phyloP scores from a whole-genome alignment of 1,140 invertebrate genomes.

The Steinernema feltiae region DNA sequence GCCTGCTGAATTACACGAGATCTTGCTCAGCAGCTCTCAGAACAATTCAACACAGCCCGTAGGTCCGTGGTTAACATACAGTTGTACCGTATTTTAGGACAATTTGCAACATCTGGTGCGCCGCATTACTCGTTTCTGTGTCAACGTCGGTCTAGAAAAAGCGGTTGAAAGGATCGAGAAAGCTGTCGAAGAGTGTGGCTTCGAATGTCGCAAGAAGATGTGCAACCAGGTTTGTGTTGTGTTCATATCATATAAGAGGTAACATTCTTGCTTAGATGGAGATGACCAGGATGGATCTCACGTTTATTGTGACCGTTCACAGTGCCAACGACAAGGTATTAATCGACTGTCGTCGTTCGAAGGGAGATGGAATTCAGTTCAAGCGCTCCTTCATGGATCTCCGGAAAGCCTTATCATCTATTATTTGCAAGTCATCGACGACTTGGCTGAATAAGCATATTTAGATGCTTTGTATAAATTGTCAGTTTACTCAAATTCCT shows the following conservation, averaged over 20 bases:
- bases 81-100: slow-evolving; percentile 20
- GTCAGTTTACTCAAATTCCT: too few species aligned
- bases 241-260: not conserved
- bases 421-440: not conserved
- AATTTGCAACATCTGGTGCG: slow-evolving; percentile 27
- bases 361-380: slow-evolving; percentile 6
- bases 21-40: slow-evolving; percentile 27
- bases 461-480: too few species aligned
- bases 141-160: slow-evolving; percentile 16
- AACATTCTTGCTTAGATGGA: slow-evolving; percentile 5
- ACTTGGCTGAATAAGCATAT: not conserved
- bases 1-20: slow-evolving; percentile 25
- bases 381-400: not conserved
- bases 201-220: not conserved
- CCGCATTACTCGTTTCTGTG: slow-evolving; percentile 39
- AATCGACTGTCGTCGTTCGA: slow-evolving; percentile 12
- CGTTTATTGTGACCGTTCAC: slow-evolving; percentile 6
- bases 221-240: not conserved
- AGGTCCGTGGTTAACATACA: too few species aligned
- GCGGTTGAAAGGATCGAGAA: slow-evolving; percentile 21
- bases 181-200: not conserved
- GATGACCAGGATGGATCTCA: not conserved
- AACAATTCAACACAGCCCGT: too few species aligned
- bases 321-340: not conserved
- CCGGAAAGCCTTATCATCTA: not conserved